Evolutionary conservation across 2,113 vertebrate genomes (phyloP), one percentile per base, ranked within the genome.

Genomic region (Ivindomyrus marchei): DNA sequence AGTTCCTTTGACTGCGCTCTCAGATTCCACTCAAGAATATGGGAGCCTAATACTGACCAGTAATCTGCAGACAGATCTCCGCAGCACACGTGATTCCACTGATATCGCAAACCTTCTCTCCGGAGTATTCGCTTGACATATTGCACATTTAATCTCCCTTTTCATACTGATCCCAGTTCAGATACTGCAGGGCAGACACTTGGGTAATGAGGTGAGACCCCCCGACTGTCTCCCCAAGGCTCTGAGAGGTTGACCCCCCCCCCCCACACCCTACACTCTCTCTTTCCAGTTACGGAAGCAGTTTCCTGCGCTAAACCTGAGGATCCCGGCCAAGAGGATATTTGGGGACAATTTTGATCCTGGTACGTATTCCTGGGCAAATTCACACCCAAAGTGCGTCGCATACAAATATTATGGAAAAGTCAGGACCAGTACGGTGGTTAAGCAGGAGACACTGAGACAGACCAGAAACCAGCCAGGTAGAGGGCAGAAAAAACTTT

Each of bases 311-410:
- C 96, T 98, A 96, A 98, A 97, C 93, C 93, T 99, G 93, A 99
- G 98, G 95, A 98, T 99, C 95, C 98, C 98, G 90, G 97, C 98
- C 90, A 99, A 99, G 94, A 97, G 98, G 95, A 99, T 99, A 97
- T 99, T 99, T 95, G 98, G 98, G 90, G 98, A 99, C 95, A 99
- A 99, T 94, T 99, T 99, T 97, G 98, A 99, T 91, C 98, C 98
- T 17, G 98, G 98, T 98, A 94, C 94, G 93, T 91, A 47, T 80
- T 15, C 5, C 15, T 5, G 74, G 36, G 17, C 74, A 77, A 39
- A 39, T 77, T 39, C n/a, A 11, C 31, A 74, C 31, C 70, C 31
- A 6, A 0, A 17, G 4, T 2, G 27, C 1, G 4, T 36, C 15
- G 4, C 70, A 39, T 7, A 77, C 17, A 42, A 42, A 8, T 42